Percentiles rank a stretch among this genome's conserved stretches.
Evolutionary conservation across 2,113 vertebrate genomes (phyloP).

Genomic region (Ictidomys tridecemlineatus): DNA sequence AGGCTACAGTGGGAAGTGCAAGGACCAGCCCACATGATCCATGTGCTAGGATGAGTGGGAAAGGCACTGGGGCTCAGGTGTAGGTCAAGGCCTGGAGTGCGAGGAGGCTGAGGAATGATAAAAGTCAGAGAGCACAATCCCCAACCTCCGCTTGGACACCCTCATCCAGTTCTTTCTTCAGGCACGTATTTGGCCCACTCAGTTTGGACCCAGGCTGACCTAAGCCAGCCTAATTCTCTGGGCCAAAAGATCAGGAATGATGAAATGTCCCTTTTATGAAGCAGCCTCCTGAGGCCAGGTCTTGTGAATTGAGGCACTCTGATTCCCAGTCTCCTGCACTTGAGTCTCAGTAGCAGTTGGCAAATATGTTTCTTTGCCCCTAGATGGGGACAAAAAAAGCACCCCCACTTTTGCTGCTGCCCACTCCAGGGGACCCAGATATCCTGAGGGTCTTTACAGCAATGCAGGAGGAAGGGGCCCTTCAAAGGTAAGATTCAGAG

Average conservation of each 20-base stretch:
- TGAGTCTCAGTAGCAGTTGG: background rate
- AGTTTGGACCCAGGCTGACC: background rate
- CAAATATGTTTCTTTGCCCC: background rate
- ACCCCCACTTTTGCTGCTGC: background rate
- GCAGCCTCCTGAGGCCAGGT: background rate
- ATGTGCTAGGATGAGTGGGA: background rate
- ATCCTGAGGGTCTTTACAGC: background rate
- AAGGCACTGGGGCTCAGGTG: background rate
- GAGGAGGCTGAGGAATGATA: background rate
- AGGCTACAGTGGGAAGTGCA: background rate
- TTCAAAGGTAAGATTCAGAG: slow-evolving; percentile 20
- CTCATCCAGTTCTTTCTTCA: background rate
- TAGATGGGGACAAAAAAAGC: background rate
- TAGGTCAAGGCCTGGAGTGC: background rate
- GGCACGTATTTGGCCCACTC: background rate
- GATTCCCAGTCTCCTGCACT: background rate
- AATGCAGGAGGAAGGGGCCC: background rate
- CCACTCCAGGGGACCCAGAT: background rate
- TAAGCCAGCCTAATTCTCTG: background rate
- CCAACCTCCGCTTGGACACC: too few species aligned
- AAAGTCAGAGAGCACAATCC: background rate
- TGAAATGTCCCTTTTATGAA: background rate
- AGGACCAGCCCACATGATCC: background rate
- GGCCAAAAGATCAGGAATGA: background rate
- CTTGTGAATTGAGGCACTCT: background rate